phyloP scores from a whole-genome alignment of 2,113 vertebrate genomes.

The Macroglossus sobrinus region DNA sequence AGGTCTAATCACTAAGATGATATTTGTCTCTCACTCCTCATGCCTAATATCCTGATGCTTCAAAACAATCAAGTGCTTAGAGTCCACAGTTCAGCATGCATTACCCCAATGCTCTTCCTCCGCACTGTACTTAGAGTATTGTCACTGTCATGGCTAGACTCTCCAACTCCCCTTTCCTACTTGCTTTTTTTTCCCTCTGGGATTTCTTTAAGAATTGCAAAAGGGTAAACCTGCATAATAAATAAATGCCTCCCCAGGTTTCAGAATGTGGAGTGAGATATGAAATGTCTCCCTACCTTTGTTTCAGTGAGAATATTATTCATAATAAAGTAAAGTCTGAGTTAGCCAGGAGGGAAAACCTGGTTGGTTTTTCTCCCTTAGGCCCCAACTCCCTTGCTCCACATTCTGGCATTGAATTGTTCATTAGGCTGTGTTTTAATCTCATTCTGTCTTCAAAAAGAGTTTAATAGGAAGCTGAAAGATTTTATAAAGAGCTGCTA shows the following conservation, averaged over 20 bases:
- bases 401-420: neutral
- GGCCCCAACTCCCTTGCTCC: neutral
- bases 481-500: neutral
- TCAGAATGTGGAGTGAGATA: neutral
- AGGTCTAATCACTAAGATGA: neutral
- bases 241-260: neutral
- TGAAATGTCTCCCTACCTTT: neutral
- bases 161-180: neutral
- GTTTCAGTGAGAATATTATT: neutral
- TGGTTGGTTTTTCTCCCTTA: neutral
- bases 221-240: neutral
- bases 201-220: slow-evolving; percentile 5
- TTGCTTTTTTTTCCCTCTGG: neutral
- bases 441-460: neutral
- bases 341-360: neutral
- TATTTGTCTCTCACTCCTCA: neutral
- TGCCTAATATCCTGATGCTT: neutral
- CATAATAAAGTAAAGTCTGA: neutral
- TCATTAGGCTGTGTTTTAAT: neutral
- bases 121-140: accelerated
- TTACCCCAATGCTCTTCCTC: neutral
- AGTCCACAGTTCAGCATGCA: neutral
- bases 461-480: neutral
- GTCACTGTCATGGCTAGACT: neutral
- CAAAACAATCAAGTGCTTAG: neutral